Base-by-base conservation (phyloP, 2,888 invertebrate species). In the Aricia artaxerxes region DNA sequence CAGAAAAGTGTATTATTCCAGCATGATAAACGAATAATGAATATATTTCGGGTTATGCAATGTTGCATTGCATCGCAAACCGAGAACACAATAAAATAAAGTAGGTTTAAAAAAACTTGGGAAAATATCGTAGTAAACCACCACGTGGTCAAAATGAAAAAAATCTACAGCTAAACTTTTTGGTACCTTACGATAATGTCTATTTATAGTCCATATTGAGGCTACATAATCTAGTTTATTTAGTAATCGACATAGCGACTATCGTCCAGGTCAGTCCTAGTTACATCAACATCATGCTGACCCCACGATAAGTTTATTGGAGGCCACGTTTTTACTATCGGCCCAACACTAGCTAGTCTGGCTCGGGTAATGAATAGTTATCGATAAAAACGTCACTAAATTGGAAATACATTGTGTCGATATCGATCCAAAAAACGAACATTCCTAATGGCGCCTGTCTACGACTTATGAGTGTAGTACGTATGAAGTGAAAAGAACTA, bases 281-380 rank as follows among this genome's bases (percentile, higher is more conserved):
- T 53, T 44, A 57, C 53, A 16, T 11, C 53, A 9, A 44, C 24
- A 76, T 16, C 35, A 57, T 76, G 76, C 57, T 82, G 83, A 84
- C 84, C 85, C 85, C 87, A 87, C 86, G 88, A 91, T 90, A 87
- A 85, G 86, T 88, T 89, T 91, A 91, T 90, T 88, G 88, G 86
- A 84, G 84, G 85, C 87, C 87, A 87, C 87, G 90, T 87, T 87
- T 87, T 87, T 87, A 84, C 86, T 86, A 86, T 83, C 83, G 82
- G 81, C 78, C 80, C 86, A 85, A 89, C 88, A 89, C 88, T 90
- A 35, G 91, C 90, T 87, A 87, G 86, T 84, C 86, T 86, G 87
- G 85, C 85, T 86, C 86, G 85, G 88, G 89, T 87, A 88, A 86
- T 82, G 83, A 86, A 83, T 84, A 84, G 84, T 85, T 84, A 84